phyloP scores from a whole-genome alignment of 2,888 invertebrate genomes.

The Nomada goodeniana region DNA sequence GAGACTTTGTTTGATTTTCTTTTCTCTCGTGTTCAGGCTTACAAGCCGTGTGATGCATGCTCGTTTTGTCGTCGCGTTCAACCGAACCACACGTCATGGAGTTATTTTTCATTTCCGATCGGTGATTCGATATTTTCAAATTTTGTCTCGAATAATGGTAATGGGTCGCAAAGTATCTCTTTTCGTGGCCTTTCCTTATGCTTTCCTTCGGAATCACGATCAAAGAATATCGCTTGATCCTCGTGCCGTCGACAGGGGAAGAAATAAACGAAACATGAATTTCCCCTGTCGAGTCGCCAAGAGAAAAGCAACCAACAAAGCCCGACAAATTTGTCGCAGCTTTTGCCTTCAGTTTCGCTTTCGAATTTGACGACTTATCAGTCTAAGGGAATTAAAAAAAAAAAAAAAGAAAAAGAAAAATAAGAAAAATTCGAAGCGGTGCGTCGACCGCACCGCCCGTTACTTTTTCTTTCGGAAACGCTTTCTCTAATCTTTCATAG shows the following conservation, averaged over 20 bases:
- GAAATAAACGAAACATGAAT: neutral
- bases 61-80: slow-evolving; percentile 36
- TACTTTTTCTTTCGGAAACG: neutral
- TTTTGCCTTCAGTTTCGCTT: neutral
- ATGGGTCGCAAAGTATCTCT: neutral
- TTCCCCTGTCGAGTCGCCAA: slow-evolving; percentile 22
- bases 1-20: slow-evolving; percentile 22
- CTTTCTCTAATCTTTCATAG: neutral
- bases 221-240: neutral
- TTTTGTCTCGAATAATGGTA: slow-evolving; percentile 22
- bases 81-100: slow-evolving; percentile 14
- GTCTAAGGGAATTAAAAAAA: neutral
- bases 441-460: neutral
- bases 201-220: neutral
- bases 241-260: slow-evolving; percentile 12
- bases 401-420: too few species aligned
- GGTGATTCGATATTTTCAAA: slow-evolving; percentile 4
- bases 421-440: neutral
- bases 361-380: slow-evolving; percentile 1
- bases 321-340: neutral
- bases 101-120: slow-evolving; percentile 6
- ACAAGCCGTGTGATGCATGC: slow-evolving; percentile 51
- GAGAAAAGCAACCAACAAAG: neutral
- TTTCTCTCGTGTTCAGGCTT: slow-evolving; percentile 31
- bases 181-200: neutral